A percentile compares a stretch with the other conserved stretches of the same genome.
These are phyloP conservation scores for Cyclophora punctaria DNA, from an alignment of 2,888 invertebrate species.

Conservation along the genomic window DNA sequence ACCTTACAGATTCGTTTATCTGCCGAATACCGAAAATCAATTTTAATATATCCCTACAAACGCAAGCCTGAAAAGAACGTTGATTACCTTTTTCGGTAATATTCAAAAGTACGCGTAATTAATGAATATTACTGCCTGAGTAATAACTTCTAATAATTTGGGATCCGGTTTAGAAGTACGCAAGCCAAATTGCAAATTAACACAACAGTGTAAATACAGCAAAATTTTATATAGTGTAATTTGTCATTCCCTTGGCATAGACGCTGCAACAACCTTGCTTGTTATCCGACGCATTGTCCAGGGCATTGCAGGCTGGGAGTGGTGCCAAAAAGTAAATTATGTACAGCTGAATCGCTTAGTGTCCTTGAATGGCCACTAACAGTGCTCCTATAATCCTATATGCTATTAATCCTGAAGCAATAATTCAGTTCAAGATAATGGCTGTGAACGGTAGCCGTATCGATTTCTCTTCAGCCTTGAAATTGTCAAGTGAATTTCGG, in stretches of 20 bases:
- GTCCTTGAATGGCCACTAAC: slow-evolving; percentile 13
- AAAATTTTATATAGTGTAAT: background rate
- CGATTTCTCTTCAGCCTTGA: too few species aligned
- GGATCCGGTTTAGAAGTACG: background rate
- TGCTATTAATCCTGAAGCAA: slow-evolving; percentile 2
- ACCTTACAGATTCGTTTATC: too few species aligned
- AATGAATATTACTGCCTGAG: too few species aligned
- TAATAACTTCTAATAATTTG: too few species aligned
- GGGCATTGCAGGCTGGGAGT: slow-evolving; percentile 8
- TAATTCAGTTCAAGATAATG: too few species aligned
- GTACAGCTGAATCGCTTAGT: slow-evolving; percentile 7
- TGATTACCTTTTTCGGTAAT: too few species aligned
- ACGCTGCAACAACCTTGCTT: slow-evolving; percentile 10
- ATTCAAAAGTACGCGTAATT: too few species aligned
- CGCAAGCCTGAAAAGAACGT: too few species aligned
- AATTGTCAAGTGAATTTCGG: too few species aligned
- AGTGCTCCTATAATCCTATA: slow-evolving; percentile 9
- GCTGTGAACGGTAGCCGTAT: too few species aligned
- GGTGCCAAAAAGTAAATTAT: slow-evolving; percentile 17
- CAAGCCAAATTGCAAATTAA: background rate
- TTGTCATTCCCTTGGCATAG: slow-evolving; percentile 3
- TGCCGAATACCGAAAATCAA: too few species aligned
- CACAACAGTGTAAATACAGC: background rate
- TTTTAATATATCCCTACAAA: too few species aligned
- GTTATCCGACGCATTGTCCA: slow-evolving; percentile 16